Evolutionary conservation across 2,888 invertebrate genomes (phyloP), one percentile per base, ranked within the genome.

Genomic region (Anodontia alba): DNA sequence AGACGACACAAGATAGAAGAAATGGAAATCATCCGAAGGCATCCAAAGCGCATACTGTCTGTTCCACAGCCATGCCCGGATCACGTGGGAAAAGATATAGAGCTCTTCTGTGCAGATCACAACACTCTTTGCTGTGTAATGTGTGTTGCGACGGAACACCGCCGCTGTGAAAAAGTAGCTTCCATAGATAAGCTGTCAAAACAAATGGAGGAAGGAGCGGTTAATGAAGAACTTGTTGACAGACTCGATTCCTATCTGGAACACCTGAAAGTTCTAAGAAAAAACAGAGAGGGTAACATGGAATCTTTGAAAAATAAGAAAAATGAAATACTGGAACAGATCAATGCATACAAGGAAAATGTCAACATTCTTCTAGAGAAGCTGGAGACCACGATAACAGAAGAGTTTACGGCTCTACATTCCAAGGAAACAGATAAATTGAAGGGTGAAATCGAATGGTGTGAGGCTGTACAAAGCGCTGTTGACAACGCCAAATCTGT

Each of bases 81-180:
- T 36, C 86, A 86, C 49, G 81, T 86, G n/a, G 86, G 86, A 0
- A 86, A 86, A 46, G 86, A 86, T 38, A 86, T 86, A 20, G 86
- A 86, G 66, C 74, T 86, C 31, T 86, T 86, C 72, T 86, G 86
- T 46, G 86, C 83, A 10, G 86, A 86, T 36, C 86, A 86, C 62
- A 86, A 86, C 68, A 79, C 79, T 0, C 76, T 86, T 0, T 86
- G 86, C 67, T 86, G 86, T 36, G 86, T 86, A 20, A 86, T 86
- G 86, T 86, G 86, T 54, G 86, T 86, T 2, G 86, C 86, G 26
- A 86, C 86, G 3, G 86, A 86, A 51, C 86, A 86, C 42, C 66
- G 86, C 12, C 74, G 86, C 33, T 86, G 86, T 43, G 86, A 86
- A 49, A 86, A 83, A 67, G 86, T 86, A 8, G 86, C 86, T 8